Evolutionary conservation across 2,113 vertebrate species (phyloP).

Genomic region (Oreotrochilus melanogaster): DNA sequence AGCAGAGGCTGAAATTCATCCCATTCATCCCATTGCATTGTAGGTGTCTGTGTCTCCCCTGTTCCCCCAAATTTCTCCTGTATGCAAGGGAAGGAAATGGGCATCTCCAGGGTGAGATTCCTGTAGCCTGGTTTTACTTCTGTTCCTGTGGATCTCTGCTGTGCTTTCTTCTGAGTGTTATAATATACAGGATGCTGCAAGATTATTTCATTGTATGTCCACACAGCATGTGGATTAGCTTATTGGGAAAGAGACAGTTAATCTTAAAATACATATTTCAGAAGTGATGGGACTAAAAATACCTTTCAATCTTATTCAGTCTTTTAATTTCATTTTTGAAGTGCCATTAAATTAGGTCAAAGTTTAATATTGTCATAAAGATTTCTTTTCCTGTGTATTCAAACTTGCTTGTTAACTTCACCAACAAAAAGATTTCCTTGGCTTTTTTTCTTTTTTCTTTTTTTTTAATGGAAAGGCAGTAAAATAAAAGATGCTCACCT

Average conservation of each 20-base stretch:
- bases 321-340: neutral
- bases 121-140: neutral
- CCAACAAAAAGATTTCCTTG: neutral
- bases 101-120: neutral
- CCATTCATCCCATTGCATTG: too few relatives aligned
- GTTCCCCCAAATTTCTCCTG: too few relatives aligned
- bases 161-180: neutral
- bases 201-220: neutral
- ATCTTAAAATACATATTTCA: neutral
- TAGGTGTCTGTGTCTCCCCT: too few relatives aligned
- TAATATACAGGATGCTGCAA: neutral
- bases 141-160: neutral
- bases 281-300: neutral
- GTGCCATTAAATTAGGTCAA: neutral
- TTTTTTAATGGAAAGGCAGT: neutral
- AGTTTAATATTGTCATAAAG: neutral
- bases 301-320: neutral
- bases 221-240: neutral
- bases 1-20: too few relatives aligned
- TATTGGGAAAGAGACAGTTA: neutral
- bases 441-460: neutral
- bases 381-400: neutral
- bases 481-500: neutral
- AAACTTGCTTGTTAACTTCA: neutral
- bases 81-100: neutral